These are phyloP conservation scores for Sinosuthora webbiana DNA, from an alignment of 2,113 vertebrate genomes.

Conservation along the genomic window DNA sequence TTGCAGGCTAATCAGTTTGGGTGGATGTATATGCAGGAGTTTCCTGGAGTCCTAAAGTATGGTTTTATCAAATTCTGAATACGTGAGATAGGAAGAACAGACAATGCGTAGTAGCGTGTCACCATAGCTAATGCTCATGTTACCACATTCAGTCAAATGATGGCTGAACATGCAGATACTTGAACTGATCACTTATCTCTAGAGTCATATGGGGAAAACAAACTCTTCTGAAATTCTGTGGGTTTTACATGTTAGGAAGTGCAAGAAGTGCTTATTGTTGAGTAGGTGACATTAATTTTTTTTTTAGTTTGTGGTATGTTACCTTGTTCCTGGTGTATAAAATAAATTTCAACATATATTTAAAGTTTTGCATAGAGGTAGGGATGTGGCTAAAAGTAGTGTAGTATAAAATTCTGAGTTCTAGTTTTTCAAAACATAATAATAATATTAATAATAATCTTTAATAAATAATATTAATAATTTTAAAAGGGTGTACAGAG, in stretches of 20 bases:
- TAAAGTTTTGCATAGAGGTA: background rate
- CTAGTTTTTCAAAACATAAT: background rate
- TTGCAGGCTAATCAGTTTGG: background rate
- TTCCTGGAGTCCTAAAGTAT: background rate
- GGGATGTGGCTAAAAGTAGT: background rate
- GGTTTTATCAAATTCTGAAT: conserved; percentile 40
- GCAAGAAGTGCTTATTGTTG: background rate
- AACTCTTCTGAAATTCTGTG: background rate
- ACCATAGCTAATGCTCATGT: background rate
- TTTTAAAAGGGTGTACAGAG: background rate
- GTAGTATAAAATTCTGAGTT: background rate
- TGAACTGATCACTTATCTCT: background rate
- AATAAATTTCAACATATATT: background rate
- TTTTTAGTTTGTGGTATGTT: background rate
- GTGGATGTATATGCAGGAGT: background rate
- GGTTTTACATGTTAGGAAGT: background rate
- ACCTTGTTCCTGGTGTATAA: background rate
- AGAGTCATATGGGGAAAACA: background rate
- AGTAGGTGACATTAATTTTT: background rate
- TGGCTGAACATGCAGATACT: background rate
- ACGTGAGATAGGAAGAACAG: conserved; percentile 16
- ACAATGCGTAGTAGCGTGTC: background rate
- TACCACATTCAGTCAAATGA: background rate
- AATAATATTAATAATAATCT: background rate
- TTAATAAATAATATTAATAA: background rate